These are phyloP conservation scores for Adelphocoris suturalis DNA, from an alignment of 2,888 invertebrate species.

Conservation along the genomic window DNA sequence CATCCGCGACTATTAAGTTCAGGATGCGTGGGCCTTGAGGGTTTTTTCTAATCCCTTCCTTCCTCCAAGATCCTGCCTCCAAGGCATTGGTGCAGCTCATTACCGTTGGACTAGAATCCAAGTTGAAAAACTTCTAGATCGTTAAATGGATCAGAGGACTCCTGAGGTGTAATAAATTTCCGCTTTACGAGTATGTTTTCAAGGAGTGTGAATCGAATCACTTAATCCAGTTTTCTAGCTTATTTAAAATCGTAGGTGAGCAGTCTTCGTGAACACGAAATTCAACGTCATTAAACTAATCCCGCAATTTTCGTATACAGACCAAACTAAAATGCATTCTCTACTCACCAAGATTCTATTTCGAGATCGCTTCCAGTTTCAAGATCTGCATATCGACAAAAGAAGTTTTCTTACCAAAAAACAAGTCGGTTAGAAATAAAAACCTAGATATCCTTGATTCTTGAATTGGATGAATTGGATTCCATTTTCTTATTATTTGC, in stretches of 20 bases:
- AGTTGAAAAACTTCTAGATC: background rate
- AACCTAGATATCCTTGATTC: no score
- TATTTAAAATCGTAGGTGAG: background rate
- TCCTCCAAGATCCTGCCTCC: background rate
- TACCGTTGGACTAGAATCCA: slow-evolving; percentile 19
- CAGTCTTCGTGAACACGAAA: background rate
- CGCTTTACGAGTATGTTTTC: background rate
- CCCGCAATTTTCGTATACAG: background rate
- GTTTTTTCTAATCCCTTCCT: background rate
- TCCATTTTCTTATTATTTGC: no score
- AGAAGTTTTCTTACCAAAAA: no score
- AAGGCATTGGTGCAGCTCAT: slow-evolving; percentile 5
- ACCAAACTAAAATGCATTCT: no score
- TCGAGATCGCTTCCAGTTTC: no score
- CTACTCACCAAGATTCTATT: no score
- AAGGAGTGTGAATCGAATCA: background rate
- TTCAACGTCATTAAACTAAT: background rate
- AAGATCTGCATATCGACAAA: no score
- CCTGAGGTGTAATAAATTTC: background rate
- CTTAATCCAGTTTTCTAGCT: background rate
- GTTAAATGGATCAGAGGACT: background rate
- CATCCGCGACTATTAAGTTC: background rate
- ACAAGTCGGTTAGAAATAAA: no score
- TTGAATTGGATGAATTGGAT: no score
- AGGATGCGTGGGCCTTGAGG: slow-evolving; percentile 10